Conservation (phyloP, 2,113 vertebrate genomes). For the Tringa solitaria region DNA sequence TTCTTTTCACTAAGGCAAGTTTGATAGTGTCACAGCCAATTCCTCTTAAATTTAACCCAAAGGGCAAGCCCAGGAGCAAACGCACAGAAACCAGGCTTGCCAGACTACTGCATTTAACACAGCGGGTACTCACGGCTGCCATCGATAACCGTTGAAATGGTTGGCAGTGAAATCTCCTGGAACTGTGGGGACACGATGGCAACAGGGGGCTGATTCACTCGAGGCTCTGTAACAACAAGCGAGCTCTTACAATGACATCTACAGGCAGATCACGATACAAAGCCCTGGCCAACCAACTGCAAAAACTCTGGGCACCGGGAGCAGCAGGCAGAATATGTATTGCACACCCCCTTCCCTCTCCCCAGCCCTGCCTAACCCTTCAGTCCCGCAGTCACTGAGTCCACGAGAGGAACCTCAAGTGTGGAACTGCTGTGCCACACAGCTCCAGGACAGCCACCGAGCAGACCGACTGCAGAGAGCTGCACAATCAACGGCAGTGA, state of each 20-base stretch:
- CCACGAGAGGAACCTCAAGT: not conserved
- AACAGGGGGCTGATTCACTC: conserved; percentile 91
- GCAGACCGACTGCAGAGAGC: not conserved
- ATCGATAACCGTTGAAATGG: conserved; percentile 93
- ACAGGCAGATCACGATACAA: not conserved
- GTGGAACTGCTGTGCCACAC: not conserved
- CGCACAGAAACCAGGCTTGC: not conserved
- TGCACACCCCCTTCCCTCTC: not conserved
- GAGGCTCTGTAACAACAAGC: conserved; percentile 81
- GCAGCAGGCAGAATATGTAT: not conserved
- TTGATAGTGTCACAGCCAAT: not conserved
- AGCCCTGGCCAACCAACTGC: not conserved
- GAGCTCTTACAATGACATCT: not conserved
- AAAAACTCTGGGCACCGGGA: not conserved
- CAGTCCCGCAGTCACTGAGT: not conserved
- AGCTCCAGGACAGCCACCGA: not conserved
- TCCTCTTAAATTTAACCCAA: not conserved
- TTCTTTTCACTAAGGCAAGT: not conserved
- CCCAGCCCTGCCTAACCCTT: not conserved
- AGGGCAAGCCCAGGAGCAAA: not conserved
- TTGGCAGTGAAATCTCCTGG: conserved; percentile 95
- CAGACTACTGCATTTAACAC: not conserved
- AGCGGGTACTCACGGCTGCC: conserved; percentile 90
- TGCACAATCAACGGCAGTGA: not conserved
- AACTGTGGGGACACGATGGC: conserved; percentile 91